Percentiles rank a stretch among this genome's conserved stretches.
phyloP scores from a whole-genome alignment of 2,797 vertebrate genomes.

The Poecile montanus region DNA sequence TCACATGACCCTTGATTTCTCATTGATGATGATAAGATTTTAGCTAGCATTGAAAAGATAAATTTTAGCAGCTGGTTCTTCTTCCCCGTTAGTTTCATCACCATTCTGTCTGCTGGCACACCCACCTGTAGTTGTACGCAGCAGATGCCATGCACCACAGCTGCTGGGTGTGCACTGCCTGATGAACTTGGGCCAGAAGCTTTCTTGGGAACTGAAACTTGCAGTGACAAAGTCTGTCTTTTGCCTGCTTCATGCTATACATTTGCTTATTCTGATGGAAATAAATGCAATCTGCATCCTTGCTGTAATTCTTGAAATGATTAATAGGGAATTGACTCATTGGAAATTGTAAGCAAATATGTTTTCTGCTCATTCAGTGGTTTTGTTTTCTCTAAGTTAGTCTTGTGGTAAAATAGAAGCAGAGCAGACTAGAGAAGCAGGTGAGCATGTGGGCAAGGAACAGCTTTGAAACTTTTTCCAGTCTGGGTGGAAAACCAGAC shows the following conservation, averaged over 20 bases:
- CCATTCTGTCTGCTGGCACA: neutral
- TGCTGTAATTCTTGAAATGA: rapidly evolving
- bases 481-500: neutral
- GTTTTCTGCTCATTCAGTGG: neutral
- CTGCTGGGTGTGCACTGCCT: neutral
- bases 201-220: neutral
- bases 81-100: neutral
- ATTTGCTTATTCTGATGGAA: neutral
- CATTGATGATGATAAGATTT: neutral
- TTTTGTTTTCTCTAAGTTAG: neutral
- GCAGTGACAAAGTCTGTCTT: neutral
- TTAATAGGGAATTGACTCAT: neutral
- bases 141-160: rapidly evolving
- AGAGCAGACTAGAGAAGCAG: neutral
- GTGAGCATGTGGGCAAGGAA: neutral
- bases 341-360: neutral
- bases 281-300: neutral
- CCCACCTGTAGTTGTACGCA: rapidly evolving
- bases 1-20: neutral
- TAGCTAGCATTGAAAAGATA: neutral
- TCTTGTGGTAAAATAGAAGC: neutral
- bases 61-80: neutral
- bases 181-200: neutral
- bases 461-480: neutral
- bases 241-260: neutral